phyloP scores from a whole-genome alignment of 1,140 invertebrate species.

The Trinorchestia longiramus region DNA sequence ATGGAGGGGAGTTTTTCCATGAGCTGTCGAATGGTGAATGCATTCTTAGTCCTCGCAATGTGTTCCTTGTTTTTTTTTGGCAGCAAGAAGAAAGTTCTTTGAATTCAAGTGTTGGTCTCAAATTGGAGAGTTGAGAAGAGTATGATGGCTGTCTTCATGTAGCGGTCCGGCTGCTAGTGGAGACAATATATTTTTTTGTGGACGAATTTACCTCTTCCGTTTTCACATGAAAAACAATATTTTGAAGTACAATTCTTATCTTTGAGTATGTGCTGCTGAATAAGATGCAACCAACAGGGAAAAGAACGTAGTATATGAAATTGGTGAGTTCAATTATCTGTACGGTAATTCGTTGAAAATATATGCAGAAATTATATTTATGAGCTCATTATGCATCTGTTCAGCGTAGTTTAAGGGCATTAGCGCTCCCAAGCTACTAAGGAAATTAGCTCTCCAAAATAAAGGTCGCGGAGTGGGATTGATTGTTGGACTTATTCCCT shows the following conservation, averaged over 20 bases:
- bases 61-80: neutral
- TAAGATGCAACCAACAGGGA: too few species aligned
- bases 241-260: neutral
- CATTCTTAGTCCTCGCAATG: neutral
- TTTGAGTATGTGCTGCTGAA: too few species aligned
- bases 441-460: too few species aligned
- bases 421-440: too few species aligned
- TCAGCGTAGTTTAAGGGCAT: too few species aligned
- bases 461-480: too few species aligned
- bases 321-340: too few species aligned
- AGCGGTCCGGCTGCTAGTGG: neutral
- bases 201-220: neutral
- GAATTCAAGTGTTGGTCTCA: neutral
- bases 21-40: neutral
- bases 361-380: too few species aligned
- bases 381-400: too few species aligned
- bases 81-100: neutral
- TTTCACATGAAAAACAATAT: neutral
- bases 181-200: neutral
- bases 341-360: too few species aligned
- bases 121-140: neutral
- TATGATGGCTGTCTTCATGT: neutral
- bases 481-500: too few species aligned
- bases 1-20: neutral
- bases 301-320: too few species aligned